Conservation (phyloP, 2,113 vertebrate species). For the Labeo rohita region DNA sequence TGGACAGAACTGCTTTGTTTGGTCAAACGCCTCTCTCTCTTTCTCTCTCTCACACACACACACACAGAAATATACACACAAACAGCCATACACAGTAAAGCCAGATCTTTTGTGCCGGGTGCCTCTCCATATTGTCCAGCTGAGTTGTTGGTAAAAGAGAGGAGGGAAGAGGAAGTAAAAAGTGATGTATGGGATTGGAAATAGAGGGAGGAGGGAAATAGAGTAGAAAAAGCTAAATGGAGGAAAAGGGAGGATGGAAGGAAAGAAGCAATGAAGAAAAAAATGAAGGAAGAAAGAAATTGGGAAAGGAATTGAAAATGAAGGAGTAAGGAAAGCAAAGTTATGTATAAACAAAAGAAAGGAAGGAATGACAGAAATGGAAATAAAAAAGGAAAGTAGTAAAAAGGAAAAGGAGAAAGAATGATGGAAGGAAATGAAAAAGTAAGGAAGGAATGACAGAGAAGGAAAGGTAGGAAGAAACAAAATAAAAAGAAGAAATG, state of each 20-base stretch:
- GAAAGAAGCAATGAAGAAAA: background rate
- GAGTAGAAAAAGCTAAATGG: background rate
- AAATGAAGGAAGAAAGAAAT: background rate
- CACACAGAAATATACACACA: constrained; percentile 11
- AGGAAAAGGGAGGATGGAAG: constrained; percentile 5
- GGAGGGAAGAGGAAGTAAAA: constrained; percentile 38
- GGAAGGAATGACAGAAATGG: background rate
- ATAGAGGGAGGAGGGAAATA: background rate
- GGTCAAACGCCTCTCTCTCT: constrained; percentile 67
- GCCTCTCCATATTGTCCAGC: constrained; percentile 50
- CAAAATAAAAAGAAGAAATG: background rate
- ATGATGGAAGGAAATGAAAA: background rate
- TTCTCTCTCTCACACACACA: constrained; percentile 4
- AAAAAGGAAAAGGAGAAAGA: background rate
- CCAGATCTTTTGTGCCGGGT: constrained; percentile 49
- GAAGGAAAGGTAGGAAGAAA: background rate
- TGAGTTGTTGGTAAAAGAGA: constrained; percentile 47
- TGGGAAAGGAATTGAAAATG: background rate
- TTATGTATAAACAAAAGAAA: background rate
- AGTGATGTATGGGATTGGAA: background rate
- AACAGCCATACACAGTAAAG: constrained; percentile 32
- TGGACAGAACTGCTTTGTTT: constrained; percentile 80
- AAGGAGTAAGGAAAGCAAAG: background rate
- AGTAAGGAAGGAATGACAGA: background rate
- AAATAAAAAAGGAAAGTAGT: background rate